These are phyloP conservation scores for Drosophila recens DNA, from an alignment of 2,888 invertebrate species.

Conservation along the genomic window DNA sequence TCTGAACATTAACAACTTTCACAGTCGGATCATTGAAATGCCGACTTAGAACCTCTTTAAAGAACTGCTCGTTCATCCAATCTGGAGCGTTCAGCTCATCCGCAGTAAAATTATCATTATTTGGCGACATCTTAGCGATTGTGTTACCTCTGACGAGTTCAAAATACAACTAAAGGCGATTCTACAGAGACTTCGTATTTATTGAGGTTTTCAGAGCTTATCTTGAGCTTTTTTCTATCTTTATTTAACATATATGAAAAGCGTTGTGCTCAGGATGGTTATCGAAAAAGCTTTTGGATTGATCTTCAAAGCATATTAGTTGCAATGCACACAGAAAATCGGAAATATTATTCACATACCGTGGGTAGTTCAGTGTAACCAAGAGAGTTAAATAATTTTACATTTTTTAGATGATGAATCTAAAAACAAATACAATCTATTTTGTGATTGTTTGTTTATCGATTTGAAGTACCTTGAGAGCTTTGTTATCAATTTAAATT, in stretches of 20 bases:
- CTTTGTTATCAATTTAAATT: too few relatives aligned
- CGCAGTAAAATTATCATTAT: conserved; percentile 23
- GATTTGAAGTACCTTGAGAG: too few relatives aligned
- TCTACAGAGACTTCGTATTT: not conserved
- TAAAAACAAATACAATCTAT: too few relatives aligned
- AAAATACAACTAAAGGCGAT: conserved; percentile 10
- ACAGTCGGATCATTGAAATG: conserved; percentile 29
- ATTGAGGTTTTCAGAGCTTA: conserved; percentile 16
- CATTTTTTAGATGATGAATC: too few relatives aligned
- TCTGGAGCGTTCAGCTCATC: conserved; percentile 39
- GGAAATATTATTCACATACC: too few relatives aligned
- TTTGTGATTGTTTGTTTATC: too few relatives aligned
- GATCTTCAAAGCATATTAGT: conserved; percentile 21
- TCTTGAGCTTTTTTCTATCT: conserved; percentile 1
- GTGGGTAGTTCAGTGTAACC: too few relatives aligned
- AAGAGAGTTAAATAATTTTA: too few relatives aligned
- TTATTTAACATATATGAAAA: not conserved
- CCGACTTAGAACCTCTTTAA: conserved; percentile 13
- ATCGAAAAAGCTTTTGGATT: conserved; percentile 20
- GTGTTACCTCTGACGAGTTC: not conserved
- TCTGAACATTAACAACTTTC: conserved; percentile 26
- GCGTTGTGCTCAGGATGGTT: not conserved
- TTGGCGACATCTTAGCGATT: conserved; percentile 14
- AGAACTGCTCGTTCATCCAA: conserved; percentile 33
- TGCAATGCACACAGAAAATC: too few relatives aligned